Percentiles rank a stretch among this genome's conserved stretches.
Evolutionary conservation across 1,140 invertebrate genomes (phyloP).

Genomic region (Macrobrachium rosenbergii): DNA sequence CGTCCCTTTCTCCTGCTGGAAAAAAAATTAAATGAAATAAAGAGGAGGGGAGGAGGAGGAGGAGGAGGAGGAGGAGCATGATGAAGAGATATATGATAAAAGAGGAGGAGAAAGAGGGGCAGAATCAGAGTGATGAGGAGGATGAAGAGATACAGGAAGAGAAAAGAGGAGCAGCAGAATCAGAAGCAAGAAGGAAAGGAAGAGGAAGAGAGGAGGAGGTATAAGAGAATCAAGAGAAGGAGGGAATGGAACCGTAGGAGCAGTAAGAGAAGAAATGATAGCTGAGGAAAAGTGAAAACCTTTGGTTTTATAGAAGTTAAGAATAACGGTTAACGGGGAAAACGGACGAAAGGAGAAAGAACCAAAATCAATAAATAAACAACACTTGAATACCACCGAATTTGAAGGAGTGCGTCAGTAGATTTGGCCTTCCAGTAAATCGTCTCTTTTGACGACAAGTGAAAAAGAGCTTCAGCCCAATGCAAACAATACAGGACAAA

Average conservation of each 20-base stretch:
- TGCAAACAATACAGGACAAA: no score
- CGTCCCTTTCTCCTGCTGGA: constrained; percentile 28
- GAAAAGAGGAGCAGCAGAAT: not conserved
- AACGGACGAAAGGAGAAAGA: no score
- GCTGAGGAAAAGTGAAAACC: not conserved
- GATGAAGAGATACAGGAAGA: not conserved
- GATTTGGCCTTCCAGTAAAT: not conserved
- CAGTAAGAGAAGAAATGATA: not conserved
- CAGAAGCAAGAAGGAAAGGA: not conserved
- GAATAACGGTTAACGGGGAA: no score
- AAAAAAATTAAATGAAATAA: not conserved
- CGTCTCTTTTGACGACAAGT: not conserved
- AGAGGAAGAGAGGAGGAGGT: not conserved
- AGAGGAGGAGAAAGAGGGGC: not conserved
- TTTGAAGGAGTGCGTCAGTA: no score
- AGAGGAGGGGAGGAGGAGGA: not conserved
- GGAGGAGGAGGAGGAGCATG: not conserved
- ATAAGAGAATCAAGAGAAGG: not conserved
- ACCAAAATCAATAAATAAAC: no score
- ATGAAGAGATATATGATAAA: not conserved
- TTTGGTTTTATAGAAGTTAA: no score
- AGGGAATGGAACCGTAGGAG: not conserved
- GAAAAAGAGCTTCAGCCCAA: not conserved
- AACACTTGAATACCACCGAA: no score
- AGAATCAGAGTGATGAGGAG: not conserved